Conservation (phyloP, 2,888 invertebrate genomes). For the Hedya salicella region DNA sequence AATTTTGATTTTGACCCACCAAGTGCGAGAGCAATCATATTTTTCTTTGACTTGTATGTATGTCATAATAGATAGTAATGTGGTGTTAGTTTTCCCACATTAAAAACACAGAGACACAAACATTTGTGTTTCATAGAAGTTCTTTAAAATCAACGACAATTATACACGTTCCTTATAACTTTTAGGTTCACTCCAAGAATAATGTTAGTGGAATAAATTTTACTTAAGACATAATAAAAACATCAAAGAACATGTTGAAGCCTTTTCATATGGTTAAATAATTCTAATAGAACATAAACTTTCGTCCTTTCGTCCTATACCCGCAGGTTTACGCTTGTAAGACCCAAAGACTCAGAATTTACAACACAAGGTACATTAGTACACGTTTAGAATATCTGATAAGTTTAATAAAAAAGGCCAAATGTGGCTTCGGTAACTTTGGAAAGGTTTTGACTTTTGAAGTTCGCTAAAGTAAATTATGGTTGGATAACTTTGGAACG, state of each 20-base stretch:
- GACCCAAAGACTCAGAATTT: background rate
- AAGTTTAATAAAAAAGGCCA: conserved; percentile 6
- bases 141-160: too few relatives aligned
- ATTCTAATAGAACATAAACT: background rate
- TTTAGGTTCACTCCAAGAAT: background rate
- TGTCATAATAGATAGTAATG: too few relatives aligned
- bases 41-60: too few relatives aligned
- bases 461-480: background rate
- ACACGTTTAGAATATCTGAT: background rate
- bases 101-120: too few relatives aligned
- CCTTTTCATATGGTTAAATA: conserved; percentile 11
- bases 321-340: background rate
- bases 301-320: background rate
- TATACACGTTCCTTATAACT: background rate
- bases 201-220: background rate
- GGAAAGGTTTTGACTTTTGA: background rate
- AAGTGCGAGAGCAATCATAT: too few relatives aligned
- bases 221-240: background rate
- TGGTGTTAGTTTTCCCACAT: too few relatives aligned
- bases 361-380: background rate
- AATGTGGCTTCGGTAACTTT: background rate
- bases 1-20: too few relatives aligned
- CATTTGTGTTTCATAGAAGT: too few relatives aligned
- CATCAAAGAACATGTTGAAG: conserved; percentile 18
- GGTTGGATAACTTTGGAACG: background rate